Evolutionary conservation across 2,888 invertebrate genomes (phyloP), one percentile per base, ranked within the genome.

Genomic region (Schizotus pectinicornis): DNA sequence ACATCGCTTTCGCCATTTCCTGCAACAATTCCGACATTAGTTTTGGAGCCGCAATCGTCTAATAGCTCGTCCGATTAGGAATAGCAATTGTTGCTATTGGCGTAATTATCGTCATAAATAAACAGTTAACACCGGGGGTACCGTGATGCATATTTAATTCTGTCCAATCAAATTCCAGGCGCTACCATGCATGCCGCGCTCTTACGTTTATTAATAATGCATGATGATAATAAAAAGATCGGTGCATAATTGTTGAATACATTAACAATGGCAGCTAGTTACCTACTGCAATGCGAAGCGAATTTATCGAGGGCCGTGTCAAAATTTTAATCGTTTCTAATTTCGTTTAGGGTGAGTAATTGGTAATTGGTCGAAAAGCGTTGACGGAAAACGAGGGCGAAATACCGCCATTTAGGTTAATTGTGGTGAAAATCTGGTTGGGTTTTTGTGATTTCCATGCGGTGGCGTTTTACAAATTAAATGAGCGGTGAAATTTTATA

Each of bases 1-100:
- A 54, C 46, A 39, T 46, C 22, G 22, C 22, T 22, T 22, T 22
- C 5, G 7, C 33, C n/a, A 43, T 33, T 34, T 46, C 32, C 34
- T 43, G 22, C 22, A 30, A 43, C 43, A 5, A 8, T n/a, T n/a
- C 31, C 31, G n/a, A 8, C n/a, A 11, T 45, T 52, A 41, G 51
- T 52, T 52, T 52, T 43, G 43, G 51, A 43, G 41, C 51, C 42
- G 51, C 51, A 52, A 43, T 42, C 53, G 8, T 12, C 45, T 53
- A 53, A 53, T 53, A 45, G 53, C 45, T 38, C 38, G 53, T 32
- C 53, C 38, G 53, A 53, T 53, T 53, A 45, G 53, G 53, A 52
- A 51, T 43, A 41, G 45, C 32, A 46, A 53, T 45, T 53, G 53
- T 36, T 22, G 22, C 22, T 22, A 22, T 22, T 22, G 22, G 45